Evolutionary conservation across 2,888 invertebrate genomes (phyloP), one percentile per base, ranked within the genome.

Genomic region (Caenorhabditis panamensis): DNA sequence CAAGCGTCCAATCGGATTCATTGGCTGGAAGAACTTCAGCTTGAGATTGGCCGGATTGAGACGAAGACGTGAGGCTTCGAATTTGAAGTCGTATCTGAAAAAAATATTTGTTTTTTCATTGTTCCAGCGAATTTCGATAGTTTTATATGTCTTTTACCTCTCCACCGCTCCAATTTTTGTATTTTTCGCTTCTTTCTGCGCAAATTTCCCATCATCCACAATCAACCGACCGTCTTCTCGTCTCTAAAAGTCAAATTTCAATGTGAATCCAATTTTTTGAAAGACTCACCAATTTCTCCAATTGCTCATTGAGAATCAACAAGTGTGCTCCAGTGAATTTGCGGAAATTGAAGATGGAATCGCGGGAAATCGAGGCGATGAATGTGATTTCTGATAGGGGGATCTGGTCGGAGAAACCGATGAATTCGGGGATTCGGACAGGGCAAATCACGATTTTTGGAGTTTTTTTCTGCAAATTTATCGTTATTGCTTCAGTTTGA

Each of bases 11-110:
- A 47, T 47, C 18, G 36, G 36, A 36, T 3, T 54, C 16, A 58
- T 6, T n/a, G 80, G 80, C 22, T 51, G 58, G 53, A 61, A 80
- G 26, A 71, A 76, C 8, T 54, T 47, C 3, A 71, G 3, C 2
- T 37, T 53, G 2, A 80, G 18, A 22, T 54, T 28, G 4, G 54
- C 18, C 8, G 56, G 56, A 28, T 80, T 37, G 16, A 80, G 36
- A n/a, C 62, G 63, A 8, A 80, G 63, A 6, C 66, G 54, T 1
- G 66, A 66, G 9, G 75, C 24, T 18, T 76, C 75, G 59, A 76
- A 80, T 54, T 80, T 80, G 71, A 80, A 80, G 41, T 80, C 76
- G 31, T 76, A 80, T 28, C 79, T 76, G 49, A 5, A 24, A 28
- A 61, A 49, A 22, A n/a, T 4, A n/a, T 31, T 36, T 36, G 36